Evolutionary conservation across 2,888 invertebrate genomes (phyloP).

Genomic region (Disparrhopalites patrizii): DNA sequence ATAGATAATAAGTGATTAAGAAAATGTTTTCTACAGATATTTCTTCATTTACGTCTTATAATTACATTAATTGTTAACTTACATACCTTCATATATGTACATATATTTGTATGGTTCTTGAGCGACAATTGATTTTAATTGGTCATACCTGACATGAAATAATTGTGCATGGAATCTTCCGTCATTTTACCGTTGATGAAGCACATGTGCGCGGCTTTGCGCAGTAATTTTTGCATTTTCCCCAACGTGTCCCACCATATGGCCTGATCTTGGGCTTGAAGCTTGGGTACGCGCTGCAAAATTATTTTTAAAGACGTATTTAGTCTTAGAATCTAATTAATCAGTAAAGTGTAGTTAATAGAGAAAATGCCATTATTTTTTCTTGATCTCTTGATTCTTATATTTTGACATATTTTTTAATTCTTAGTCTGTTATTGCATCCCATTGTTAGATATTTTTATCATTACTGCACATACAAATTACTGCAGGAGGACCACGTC

Average conservation of each 20-base stretch:
- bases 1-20: background rate
- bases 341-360: background rate
- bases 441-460: too few species aligned
- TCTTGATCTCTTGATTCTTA: too few species aligned
- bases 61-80: too few species aligned
- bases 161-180: slow-evolving; percentile 92
- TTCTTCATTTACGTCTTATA: background rate
- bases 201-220: slow-evolving; percentile 85
- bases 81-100: too few species aligned
- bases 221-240: slow-evolving; percentile 89
- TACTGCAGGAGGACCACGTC: too few species aligned
- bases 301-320: slow-evolving; percentile 12
- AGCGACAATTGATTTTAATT: too few species aligned
- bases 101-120: too few species aligned
- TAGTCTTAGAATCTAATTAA: background rate
- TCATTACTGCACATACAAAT: too few species aligned
- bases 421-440: too few species aligned
- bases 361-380: too few species aligned
- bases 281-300: slow-evolving; percentile 82
- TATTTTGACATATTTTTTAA: too few species aligned
- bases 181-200: slow-evolving; percentile 79
- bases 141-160: slow-evolving; percentile 94
- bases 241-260: slow-evolving; percentile 97
- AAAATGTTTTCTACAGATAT: background rate
- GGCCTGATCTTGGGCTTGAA: slow-evolving; percentile 93